Evolutionary conservation across 2,797 vertebrate genomes (phyloP), one percentile per base, ranked within the genome.

Genomic region (Gallinago stenura): DNA sequence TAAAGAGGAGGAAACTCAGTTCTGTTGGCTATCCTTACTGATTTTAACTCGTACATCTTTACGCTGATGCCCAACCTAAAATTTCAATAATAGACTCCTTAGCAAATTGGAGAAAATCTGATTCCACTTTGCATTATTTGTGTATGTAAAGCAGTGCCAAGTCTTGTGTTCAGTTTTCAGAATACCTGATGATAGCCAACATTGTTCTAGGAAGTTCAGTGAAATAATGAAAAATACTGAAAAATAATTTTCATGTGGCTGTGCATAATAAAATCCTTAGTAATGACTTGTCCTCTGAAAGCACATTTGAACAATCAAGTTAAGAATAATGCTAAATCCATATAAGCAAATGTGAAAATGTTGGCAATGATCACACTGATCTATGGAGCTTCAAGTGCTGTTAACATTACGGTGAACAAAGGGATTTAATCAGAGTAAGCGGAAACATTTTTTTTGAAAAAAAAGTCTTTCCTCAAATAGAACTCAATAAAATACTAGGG

Each of bases 391-490:
- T 84, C 65, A 46, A 57, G 30, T 30, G 53, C 75, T 66, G 43
- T 77, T 71, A 54, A 41, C 22, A 19, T 85, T 77, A 62, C 16
- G 66, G 70, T 76, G 64, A 91, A 71, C 84, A 57, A 81, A 84
- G 88, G 69, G n/a, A 41, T 88, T 88, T 91, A 81, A 81, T 94
- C 48, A 81, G 58, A 81, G 48, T 66, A 66, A 53, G 41, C 57
- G 58, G 64, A 88, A 76, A 51, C 5, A 30, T 61, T 81, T 90
- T 18, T 18, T 1, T 6, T 13, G 18, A 9, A 43, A 26, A 69
- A 51, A 69, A 20, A 0, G 0, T 30, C 11, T 71, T 77, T 84
- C 70, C 48, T 84, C 53, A 89, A 62, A 76, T 46, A 77, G 65
- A 57, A 89, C n/a, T 51, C 48, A 46, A 9, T 57, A 61, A 76